These are phyloP conservation scores for Gavialis gangeticus DNA, from an alignment of 2,113 vertebrate species.

Conservation along the genomic window DNA sequence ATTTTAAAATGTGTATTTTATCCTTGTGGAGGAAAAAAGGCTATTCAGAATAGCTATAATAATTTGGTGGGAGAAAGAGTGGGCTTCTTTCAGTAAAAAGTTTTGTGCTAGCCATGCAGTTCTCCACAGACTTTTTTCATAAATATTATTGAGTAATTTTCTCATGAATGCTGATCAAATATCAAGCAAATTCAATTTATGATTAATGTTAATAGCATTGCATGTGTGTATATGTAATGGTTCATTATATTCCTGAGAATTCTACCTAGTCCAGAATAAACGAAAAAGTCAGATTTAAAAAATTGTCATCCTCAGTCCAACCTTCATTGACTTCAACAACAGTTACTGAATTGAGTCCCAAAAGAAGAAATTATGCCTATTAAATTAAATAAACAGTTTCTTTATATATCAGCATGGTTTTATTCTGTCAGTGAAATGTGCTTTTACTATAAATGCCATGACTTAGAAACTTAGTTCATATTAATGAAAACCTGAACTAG, in stretches of 20 bases:
- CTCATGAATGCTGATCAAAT: conserved; percentile 49
- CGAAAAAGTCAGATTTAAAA: conserved; percentile 51
- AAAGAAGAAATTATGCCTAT: conserved; percentile 57
- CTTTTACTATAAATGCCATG: conserved; percentile 28
- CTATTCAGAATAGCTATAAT: conserved; percentile 48
- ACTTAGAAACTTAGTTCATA: conserved; percentile 57
- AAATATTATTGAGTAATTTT: conserved; percentile 57
- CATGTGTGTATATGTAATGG: background rate
- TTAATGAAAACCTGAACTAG: conserved; percentile 63
- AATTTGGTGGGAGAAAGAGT: conserved; percentile 45
- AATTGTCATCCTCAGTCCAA: conserved; percentile 29
- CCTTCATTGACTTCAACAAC: conserved; percentile 57
- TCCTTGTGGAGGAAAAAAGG: background rate
- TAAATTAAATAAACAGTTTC: conserved; percentile 65
- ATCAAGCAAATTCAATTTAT: background rate
- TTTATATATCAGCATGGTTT: conserved; percentile 43
- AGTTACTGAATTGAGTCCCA: conserved; percentile 40
- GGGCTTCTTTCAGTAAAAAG: conserved; percentile 24
- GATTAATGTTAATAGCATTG: conserved; percentile 39
- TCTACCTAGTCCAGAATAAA: conserved; percentile 20
- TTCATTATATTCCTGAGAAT: conserved; percentile 52
- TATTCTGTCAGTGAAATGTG: conserved; percentile 53
- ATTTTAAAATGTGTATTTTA: conserved; percentile 26
- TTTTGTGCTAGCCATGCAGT: conserved; percentile 29
- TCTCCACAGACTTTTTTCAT: conserved; percentile 32